phyloP scores from a whole-genome alignment of 2,888 invertebrate genomes.

The Dasypolia templi region DNA sequence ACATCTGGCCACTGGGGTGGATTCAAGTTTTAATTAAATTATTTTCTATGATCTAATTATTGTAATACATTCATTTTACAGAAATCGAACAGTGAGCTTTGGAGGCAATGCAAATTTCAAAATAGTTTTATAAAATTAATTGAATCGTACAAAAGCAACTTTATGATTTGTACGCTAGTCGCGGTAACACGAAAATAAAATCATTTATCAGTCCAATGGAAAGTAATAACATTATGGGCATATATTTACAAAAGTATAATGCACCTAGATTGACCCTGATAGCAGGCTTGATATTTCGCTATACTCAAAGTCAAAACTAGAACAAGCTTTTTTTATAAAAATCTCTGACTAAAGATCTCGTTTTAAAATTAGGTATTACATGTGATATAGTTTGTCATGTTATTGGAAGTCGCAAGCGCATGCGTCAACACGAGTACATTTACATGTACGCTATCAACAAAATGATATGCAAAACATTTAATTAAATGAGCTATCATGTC shows the following conservation, averaged over 20 bases:
- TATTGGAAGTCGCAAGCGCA: conserved; percentile 6
- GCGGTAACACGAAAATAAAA: not conserved
- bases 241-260: no score
- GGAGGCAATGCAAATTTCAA: not conserved
- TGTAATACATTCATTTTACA: not conserved
- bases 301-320: not conserved
- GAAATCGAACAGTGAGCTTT: not conserved
- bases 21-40: not conserved
- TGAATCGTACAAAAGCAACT: not conserved
- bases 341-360: conserved; percentile 1
- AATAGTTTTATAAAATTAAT: conserved; percentile 5
- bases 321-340: not conserved
- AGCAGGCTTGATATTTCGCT: not conserved
- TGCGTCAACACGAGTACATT: conserved; percentile 38
- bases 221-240: not conserved
- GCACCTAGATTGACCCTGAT: not conserved
- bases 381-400: conserved; percentile 20
- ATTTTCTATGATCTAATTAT: not conserved
- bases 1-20: not conserved
- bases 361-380: conserved; percentile 24
- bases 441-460: conserved; percentile 33
- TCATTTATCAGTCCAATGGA: not conserved
- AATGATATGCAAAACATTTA: conserved; percentile 41
- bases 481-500: conserved; percentile 45
- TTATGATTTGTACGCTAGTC: not conserved